Conservation (phyloP, 1,140 invertebrate genomes). For the Ceratina australensis region DNA sequence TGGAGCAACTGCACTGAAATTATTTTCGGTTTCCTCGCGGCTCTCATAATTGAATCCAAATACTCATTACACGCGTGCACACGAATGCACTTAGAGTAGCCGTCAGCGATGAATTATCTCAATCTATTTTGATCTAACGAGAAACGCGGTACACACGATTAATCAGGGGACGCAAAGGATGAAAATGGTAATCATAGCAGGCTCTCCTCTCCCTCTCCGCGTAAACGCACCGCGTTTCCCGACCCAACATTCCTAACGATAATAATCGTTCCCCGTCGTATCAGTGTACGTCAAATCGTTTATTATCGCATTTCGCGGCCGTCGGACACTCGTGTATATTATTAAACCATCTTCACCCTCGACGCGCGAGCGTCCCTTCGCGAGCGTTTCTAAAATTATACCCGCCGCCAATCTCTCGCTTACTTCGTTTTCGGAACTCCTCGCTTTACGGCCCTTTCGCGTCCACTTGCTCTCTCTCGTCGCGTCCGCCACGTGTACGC, state of each 20-base stretch:
- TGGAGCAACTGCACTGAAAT: too few relatives aligned
- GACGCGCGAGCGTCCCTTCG: slow-evolving; percentile 56
- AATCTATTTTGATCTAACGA: too few relatives aligned
- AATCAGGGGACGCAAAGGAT: background rate
- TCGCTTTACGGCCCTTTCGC: slow-evolving; percentile 51
- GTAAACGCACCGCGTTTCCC: slow-evolving; percentile 7
- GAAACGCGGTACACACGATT: too few relatives aligned
- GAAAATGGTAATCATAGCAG: slow-evolving; percentile 1
- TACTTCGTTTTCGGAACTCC: slow-evolving; percentile 37
- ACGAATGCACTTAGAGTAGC: too few relatives aligned
- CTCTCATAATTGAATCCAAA: too few relatives aligned
- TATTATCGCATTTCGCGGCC: slow-evolving; percentile 66
- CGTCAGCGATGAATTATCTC: background rate
- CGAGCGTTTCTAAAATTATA: slow-evolving; percentile 67
- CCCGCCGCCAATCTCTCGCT: slow-evolving; percentile 39
- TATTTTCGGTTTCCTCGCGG: too few relatives aligned
- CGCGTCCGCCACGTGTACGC: slow-evolving; percentile 33
- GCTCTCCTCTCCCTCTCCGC: too few relatives aligned
- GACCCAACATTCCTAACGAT: slow-evolving; percentile 35
- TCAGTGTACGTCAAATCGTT: slow-evolving; percentile 61
- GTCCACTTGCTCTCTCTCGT: slow-evolving; percentile 43
- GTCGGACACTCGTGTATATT: slow-evolving; percentile 67
- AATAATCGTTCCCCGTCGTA: slow-evolving; percentile 55
- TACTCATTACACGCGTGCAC: too few relatives aligned
- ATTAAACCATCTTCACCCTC: slow-evolving; percentile 69